These are phyloP conservation scores for Littorina saxatilis DNA, from an alignment of 1,140 invertebrate genomes.

Conservation along the genomic window DNA sequence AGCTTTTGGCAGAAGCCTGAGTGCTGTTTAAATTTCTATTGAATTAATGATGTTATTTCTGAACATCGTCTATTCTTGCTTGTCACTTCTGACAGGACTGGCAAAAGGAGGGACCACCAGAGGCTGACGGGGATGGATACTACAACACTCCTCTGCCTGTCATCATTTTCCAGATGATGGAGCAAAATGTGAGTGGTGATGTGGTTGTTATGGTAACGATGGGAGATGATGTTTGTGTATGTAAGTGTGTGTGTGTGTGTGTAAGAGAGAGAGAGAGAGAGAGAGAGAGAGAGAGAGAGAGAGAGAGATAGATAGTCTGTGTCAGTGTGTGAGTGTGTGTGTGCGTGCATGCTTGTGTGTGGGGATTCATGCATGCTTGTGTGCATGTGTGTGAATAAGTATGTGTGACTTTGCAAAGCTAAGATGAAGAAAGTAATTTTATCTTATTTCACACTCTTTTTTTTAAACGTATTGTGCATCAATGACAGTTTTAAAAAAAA, in stretches of 20 bases:
- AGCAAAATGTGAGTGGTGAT: conserved; percentile 85
- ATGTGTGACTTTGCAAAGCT: neutral
- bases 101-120: conserved; percentile 81
- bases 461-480: too few species aligned
- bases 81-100: conserved; percentile 5
- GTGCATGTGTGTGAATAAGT: neutral
- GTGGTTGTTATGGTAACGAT: neutral
- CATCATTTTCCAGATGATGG: conserved; percentile 98
- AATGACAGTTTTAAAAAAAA: too few species aligned
- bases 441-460: too few species aligned
- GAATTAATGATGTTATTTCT: neutral
- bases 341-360: neutral
- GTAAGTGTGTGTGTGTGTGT: too few species aligned
- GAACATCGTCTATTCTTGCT: too few species aligned
- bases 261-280: too few species aligned
- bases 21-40: too few species aligned
- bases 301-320: neutral
- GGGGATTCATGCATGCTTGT: neutral
- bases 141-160: conserved; percentile 95
- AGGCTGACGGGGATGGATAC: conserved; percentile 85
- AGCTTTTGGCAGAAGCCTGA: too few species aligned
- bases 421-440: too few species aligned
- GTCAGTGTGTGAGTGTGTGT: conserved; percentile 11
- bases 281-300: too few species aligned
- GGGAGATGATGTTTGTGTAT: neutral